Percentiles rank a stretch among this genome's conserved stretches.
Conservation (phyloP, 2,888 invertebrate species). For the Mechanitis messenoides region DNA sequence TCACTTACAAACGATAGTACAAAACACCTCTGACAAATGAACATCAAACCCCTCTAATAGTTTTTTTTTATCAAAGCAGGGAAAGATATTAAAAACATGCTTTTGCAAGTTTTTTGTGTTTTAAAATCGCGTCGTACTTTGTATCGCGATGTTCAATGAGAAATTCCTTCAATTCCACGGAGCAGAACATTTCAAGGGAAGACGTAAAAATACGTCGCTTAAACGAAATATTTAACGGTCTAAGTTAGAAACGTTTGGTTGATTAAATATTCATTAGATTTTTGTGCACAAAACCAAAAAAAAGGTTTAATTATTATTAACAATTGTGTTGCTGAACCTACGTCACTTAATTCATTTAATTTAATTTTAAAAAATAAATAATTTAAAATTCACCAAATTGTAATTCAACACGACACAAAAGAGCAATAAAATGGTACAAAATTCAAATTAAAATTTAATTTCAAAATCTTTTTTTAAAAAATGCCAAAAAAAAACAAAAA, state of each 20-base stretch:
- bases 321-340: background rate
- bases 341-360: no score
- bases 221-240: conserved; percentile 24
- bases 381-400: no score
- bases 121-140: conserved; percentile 33
- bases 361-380: no score
- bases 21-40: conserved; percentile 1
- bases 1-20: background rate
- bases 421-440: no score
- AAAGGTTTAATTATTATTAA: background rate
- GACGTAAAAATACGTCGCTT: conserved; percentile 49
- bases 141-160: conserved; percentile 45
- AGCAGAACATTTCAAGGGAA: conserved; percentile 42
- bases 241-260: conserved; percentile 28
- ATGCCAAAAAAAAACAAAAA: no score
- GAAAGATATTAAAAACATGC: conserved; percentile 18
- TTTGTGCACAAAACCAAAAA: background rate
- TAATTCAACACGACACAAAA: no score
- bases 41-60: conserved; percentile 1
- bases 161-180: conserved; percentile 49
- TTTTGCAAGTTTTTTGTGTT: conserved; percentile 17
- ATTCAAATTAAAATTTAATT: no score
- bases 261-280: conserved; percentile 16
- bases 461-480: no score
- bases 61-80: background rate